Base-by-base conservation (phyloP, 64 coral and sea anemone species). In the Trachythela sp. region DNA sequence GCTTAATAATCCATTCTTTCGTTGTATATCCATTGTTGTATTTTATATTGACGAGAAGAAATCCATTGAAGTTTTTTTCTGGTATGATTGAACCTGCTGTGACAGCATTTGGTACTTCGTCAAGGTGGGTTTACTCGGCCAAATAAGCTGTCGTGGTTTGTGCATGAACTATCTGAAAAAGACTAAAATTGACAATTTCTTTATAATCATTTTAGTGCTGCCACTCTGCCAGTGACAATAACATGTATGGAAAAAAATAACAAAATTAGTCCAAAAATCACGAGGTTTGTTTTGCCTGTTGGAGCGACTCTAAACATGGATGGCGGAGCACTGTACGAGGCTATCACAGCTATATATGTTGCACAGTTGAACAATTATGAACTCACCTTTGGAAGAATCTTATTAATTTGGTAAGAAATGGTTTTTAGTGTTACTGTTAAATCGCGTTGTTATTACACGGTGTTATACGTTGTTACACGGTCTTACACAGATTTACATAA, bases 281-380 rank as follows among this genome's bases (percentile, higher is more conserved):
- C 75, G 31, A 80, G 75, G 8, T 80, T 80, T 80, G 75, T 80
- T 9, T 36, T 80, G 8, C 75, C 75, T 5, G 33, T 80, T 80
- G 75, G 75, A 36, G 75, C 75, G 33, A 80, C 75, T 0, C 75
- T 80, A 7, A 80, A 80, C 31, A 80, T 80, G 75, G 75, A 80
- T 37, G 75, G 75, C 6, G 75, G 75, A 36, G 75, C 75, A 6
- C 33, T 80, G 30, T 80, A 80, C 34, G 75, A 80, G 31, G 75
- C 75, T 17, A 80, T 80, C 32, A 80, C 75, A 0, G 75, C 75
- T 15, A 30, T 80, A 20, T 80, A 80, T 80, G 75, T 80, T 29
- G 75, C 75, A 7, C 75, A 80, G 34, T 80, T 80, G 38, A 80
- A 80, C 34, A 80, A 80, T 22, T 80, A 80, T 80, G 75, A 80